Conservation (phyloP, 2,797 vertebrate genomes). For the Lycodopsis pacificus region DNA sequence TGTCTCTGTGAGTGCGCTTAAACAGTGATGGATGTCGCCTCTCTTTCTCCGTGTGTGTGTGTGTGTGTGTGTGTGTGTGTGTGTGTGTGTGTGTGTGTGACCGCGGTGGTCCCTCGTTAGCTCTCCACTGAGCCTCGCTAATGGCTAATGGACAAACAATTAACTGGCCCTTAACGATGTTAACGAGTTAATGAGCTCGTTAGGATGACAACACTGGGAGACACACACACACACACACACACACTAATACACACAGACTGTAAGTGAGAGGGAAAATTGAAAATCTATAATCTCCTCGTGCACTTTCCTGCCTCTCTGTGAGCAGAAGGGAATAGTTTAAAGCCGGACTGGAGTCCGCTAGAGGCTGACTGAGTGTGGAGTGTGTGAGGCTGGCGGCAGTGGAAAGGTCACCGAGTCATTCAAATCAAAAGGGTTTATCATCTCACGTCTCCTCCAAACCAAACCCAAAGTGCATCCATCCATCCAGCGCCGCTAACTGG, state of each 20-base stretch:
- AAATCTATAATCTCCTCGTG: constrained; percentile 37
- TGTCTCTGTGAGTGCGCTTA: constrained; percentile 56
- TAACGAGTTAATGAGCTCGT: constrained; percentile 77
- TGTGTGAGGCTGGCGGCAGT: too few relatives aligned
- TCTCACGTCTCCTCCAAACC: too few relatives aligned
- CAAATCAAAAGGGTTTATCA: too few relatives aligned
- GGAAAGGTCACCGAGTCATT: too few relatives aligned
- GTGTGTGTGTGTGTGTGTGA: constrained; percentile 19
- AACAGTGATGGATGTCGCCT: constrained; percentile 70
- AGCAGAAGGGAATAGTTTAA: background rate
- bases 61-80: constrained; percentile 6
- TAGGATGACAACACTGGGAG: constrained; percentile 38
- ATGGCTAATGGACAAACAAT: constrained; percentile 80
- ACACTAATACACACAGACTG: background rate
- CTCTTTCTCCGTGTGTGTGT: constrained; percentile 4
- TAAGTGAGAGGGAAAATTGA: constrained; percentile 41
- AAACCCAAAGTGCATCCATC: background rate
- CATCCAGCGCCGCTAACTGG: background rate
- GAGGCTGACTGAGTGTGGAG: background rate
- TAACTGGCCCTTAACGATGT: constrained; percentile 76
- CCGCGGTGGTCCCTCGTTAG: constrained; percentile 63
- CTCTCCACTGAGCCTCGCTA: constrained; percentile 74
- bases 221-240: background rate
- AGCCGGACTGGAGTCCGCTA: too few relatives aligned
- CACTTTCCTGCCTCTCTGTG: background rate